Percentiles rank a stretch among this genome's conserved stretches.
These are phyloP conservation scores for Drosophila tristis DNA, from an alignment of 1,140 invertebrate genomes.

Conservation along the genomic window DNA sequence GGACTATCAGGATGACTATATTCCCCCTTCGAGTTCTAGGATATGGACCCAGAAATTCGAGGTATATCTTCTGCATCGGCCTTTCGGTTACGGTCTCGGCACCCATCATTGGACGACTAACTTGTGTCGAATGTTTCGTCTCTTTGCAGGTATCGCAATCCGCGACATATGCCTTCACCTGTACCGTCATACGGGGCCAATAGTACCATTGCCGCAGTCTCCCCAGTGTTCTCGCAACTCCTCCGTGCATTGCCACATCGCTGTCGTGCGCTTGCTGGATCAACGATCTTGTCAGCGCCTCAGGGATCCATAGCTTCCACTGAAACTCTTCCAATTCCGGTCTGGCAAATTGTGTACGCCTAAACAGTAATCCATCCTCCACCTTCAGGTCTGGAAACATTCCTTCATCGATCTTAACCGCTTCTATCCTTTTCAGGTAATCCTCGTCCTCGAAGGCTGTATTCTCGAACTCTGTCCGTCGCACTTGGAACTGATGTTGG, in stretches of 20 bases:
- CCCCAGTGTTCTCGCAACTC: constrained; percentile 1
- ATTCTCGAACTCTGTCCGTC: too few relatives aligned
- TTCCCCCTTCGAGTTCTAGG: constrained; percentile 22
- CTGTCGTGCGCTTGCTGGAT: neutral
- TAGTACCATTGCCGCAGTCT: constrained; percentile 8
- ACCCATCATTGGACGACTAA: neutral
- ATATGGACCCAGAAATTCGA: constrained; percentile 28
- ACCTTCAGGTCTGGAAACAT: neutral
- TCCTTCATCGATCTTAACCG: too few relatives aligned
- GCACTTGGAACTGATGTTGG: too few relatives aligned
- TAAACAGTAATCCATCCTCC: neutral
- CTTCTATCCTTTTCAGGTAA: too few relatives aligned
- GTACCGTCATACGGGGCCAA: neutral
- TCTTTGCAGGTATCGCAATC: constrained; percentile 3
- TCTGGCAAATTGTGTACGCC: neutral
- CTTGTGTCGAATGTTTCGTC: neutral
- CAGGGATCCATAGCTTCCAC: constrained; percentile 15
- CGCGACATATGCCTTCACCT: neutral
- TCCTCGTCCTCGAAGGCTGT: too few relatives aligned
- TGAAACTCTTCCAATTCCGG: neutral
- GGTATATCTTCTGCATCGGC: constrained; percentile 20
- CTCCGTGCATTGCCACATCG: constrained; percentile 4
- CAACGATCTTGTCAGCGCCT: neutral
- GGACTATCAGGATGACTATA: constrained; percentile 17
- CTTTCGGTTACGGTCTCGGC: neutral